phyloP scores from a whole-genome alignment of 2,888 invertebrate species.

The Tineola bisselliella region DNA sequence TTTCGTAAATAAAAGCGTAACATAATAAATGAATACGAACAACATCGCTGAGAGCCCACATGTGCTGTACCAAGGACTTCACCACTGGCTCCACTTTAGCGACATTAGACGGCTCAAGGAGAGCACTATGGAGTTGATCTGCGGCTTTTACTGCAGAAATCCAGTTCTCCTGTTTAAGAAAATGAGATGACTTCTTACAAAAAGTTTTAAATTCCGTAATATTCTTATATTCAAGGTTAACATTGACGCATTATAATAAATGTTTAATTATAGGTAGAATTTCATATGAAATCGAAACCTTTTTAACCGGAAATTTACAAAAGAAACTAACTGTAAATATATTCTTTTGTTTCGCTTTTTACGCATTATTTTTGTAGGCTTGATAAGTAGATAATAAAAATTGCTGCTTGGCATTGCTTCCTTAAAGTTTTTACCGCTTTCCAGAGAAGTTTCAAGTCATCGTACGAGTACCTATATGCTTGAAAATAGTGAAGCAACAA shows the following conservation, averaged over 20 bases:
- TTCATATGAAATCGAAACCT: neutral
- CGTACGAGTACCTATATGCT: too few relatives aligned
- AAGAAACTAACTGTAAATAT: neutral
- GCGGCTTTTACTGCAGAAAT: constrained; percentile 57
- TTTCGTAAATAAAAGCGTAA: constrained; percentile 17
- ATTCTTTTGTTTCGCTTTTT: too few relatives aligned
- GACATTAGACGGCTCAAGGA: constrained; percentile 41
- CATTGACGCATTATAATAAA: neutral
- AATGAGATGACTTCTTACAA: too few relatives aligned
- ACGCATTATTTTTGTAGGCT: too few relatives aligned
- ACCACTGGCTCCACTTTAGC: constrained; percentile 48
- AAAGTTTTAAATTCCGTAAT: too few relatives aligned
- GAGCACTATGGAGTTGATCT: constrained; percentile 53
- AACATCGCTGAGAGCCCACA: constrained; percentile 59
- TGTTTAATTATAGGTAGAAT: neutral
- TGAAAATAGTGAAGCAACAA: neutral
- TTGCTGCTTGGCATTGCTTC: too few relatives aligned
- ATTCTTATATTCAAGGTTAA: neutral
- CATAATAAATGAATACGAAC: constrained; percentile 22
- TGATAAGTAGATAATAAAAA: too few relatives aligned
- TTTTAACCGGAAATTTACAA: neutral
- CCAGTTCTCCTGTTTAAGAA: constrained; percentile 51
- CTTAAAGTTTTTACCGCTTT: too few relatives aligned
- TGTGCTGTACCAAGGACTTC: constrained; percentile 50
- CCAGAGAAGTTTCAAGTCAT: too few relatives aligned